Base-by-base conservation (phyloP, 1,140 invertebrate species). In the Chymomyza costata region DNA sequence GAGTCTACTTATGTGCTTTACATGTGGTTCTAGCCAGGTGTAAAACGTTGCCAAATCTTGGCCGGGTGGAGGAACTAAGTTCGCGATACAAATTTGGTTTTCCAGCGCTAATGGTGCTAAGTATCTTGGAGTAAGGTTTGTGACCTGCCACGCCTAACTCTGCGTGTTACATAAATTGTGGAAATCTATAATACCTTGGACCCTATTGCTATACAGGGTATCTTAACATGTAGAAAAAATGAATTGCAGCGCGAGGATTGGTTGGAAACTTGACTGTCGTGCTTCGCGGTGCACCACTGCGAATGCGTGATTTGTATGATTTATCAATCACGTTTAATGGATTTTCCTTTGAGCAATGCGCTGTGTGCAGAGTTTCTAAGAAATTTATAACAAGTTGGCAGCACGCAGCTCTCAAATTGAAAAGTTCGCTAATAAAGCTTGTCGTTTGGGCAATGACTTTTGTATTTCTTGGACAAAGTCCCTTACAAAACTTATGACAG, bases 261-360 rank as follows among this genome's bases (percentile, higher is more conserved):
- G 10, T 5, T 28, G 25, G 25, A n/a, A n/a, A n/a, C 31, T 34
- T 6, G 13, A 6, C 13, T 34, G 7, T 34, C 10, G 25, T 28
- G 25, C 25, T 28, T 5, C 5, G 25, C 25, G 10, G 5, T 5
- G 13, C 7, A 11, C 31, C 3, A n/a, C 7, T 65, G 64, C 60
- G 73, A 67, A 68, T 68, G 60, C 74, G 73, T 80, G 74, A 80
- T 80, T 80, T 80, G 74, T 80, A 68, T 80, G 74, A 81, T 74
- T 80, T 80, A 80, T 80, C 68, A 80, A 80, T 80, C 73, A 80
- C 68, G 73, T 50, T 69, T 80, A 80, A 80, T 80, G 73, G 74
- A 73, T 73, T 78, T 78, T 78, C 54, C 54, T 59, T 47, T 19
- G 18, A 28, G 10, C 16, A 40, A 7, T 28, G n/a, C 8, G 5